Conservation (phyloP, 2,888 invertebrate species). For the Zygaena filipendulae region DNA sequence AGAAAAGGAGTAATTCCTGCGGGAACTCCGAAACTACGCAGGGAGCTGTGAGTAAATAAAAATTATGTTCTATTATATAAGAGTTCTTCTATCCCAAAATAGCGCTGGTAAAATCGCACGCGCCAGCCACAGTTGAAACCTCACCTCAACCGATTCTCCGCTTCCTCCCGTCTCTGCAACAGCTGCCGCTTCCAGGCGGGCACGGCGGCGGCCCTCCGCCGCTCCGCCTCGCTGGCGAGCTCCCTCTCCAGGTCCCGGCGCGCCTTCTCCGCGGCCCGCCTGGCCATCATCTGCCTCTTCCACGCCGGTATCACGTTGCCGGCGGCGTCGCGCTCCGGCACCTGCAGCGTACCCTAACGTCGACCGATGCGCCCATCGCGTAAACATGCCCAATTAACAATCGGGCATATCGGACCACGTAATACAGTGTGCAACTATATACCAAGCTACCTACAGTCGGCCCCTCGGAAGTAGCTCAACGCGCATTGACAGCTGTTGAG, state of each 20-base stretch:
- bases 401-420: too few species aligned
- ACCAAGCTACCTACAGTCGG: background rate
- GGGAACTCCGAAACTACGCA: too few species aligned
- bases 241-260: constrained; percentile 90
- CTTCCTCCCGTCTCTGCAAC: constrained; percentile 82
- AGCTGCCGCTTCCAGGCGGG: constrained; percentile 96
- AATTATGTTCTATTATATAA: too few species aligned
- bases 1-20: too few species aligned
- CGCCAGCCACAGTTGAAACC: constrained; percentile 26
- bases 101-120: too few species aligned
- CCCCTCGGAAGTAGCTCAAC: constrained; percentile 1
- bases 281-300: constrained; percentile 96
- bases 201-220: constrained; percentile 84
- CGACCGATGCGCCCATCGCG: constrained; percentile 43
- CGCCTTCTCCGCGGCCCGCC: constrained; percentile 93
- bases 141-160: constrained; percentile 81
- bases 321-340: constrained; percentile 88
- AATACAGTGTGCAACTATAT: background rate
- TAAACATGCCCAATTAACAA: constrained; percentile 22
- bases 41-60: too few species aligned
- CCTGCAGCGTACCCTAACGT: constrained; percentile 71
- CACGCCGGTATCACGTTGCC: constrained; percentile 93
- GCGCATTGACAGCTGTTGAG: too few species aligned
- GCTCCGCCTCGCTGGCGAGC: constrained; percentile 84
- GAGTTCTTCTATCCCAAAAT: too few species aligned